phyloP scores from a whole-genome alignment of 2,797 vertebrate genomes.

The Melanogrammus aeglefinus region DNA sequence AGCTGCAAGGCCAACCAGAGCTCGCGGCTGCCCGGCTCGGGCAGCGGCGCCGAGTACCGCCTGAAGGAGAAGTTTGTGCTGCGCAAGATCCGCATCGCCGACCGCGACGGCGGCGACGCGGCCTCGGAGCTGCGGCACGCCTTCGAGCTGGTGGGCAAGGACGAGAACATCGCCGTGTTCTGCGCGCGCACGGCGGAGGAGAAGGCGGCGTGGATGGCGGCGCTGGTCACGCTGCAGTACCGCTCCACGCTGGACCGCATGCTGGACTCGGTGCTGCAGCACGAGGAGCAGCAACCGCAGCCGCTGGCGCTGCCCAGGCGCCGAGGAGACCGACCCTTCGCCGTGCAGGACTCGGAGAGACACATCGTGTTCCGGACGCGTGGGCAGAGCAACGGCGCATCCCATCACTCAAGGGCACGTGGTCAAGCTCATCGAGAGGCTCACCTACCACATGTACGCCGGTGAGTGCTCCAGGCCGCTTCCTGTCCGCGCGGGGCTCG shows the following conservation, averaged over 20 bases:
- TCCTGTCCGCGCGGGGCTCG: too few relatives aligned
- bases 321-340: constrained; percentile 83
- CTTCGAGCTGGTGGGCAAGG: constrained; percentile 89
- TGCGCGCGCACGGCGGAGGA: constrained; percentile 89
- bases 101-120: constrained; percentile 92
- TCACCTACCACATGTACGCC: constrained; percentile 99
- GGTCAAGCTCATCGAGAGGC: constrained; percentile 93
- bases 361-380: constrained; percentile 94
- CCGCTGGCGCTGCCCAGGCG: constrained; percentile 86
- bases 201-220: constrained; percentile 95
- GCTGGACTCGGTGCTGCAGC: constrained; percentile 86
- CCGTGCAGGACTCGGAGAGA: constrained; percentile 92
- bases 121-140: constrained; percentile 78
- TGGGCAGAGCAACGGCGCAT: constrained; percentile 94
- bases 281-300: constrained; percentile 90
- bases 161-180: constrained; percentile 86
- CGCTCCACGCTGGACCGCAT: constrained; percentile 93
- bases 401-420: constrained; percentile 94
- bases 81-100: constrained; percentile 86
- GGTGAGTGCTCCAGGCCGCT: constrained; percentile 51
- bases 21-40: constrained; percentile 86
- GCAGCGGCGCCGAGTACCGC: constrained; percentile 87
- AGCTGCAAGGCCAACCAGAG: constrained; percentile 94
- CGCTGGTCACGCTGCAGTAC: constrained; percentile 92
- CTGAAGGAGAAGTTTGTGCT: constrained; percentile 95